Conservation (phyloP, 2,797 vertebrate species). For the Xyrichtys novacula region DNA sequence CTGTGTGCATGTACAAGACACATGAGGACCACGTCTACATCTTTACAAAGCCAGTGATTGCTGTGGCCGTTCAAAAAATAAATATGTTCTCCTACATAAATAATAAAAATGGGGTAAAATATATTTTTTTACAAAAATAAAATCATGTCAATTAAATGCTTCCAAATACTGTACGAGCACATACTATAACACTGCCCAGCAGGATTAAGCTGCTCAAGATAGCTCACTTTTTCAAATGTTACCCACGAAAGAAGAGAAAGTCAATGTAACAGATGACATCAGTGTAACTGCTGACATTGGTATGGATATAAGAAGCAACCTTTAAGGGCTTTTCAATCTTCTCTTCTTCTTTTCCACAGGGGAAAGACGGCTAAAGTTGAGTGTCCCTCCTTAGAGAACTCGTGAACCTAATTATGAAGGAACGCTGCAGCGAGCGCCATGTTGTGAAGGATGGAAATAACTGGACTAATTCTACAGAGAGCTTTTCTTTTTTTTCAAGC, state of each 20-base stretch:
- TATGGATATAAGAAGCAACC: constrained; percentile 26
- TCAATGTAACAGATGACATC: constrained; percentile 17
- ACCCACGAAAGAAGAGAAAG: constrained; percentile 16
- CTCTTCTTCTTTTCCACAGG: constrained; percentile 35
- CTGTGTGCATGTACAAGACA: constrained; percentile 40
- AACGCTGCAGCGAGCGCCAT: constrained; percentile 15
- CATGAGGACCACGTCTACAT: constrained; percentile 44
- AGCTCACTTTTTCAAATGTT: constrained; percentile 13
- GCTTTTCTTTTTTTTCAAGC: constrained; percentile 21
- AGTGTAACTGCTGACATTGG: background rate
- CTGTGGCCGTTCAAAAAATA: constrained; percentile 32
- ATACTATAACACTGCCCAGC: constrained; percentile 51
- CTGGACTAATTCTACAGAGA: constrained; percentile 66
- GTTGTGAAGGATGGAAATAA: constrained; percentile 57
- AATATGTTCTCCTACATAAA: constrained; percentile 39
- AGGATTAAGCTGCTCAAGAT: constrained; percentile 35
- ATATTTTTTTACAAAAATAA: constrained; percentile 22
- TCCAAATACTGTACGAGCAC: constrained; percentile 39
- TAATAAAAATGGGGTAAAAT: constrained; percentile 31
- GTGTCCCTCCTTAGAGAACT: constrained; percentile 77
- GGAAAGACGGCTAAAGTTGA: constrained; percentile 64
- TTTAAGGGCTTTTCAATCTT: constrained; percentile 26
- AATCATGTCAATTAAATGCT: constrained; percentile 18
- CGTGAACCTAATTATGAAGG: constrained; percentile 71
- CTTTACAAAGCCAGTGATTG: constrained; percentile 34